phyloP scores from a whole-genome alignment of 2,113 vertebrate species.

The Bos indicus region DNA sequence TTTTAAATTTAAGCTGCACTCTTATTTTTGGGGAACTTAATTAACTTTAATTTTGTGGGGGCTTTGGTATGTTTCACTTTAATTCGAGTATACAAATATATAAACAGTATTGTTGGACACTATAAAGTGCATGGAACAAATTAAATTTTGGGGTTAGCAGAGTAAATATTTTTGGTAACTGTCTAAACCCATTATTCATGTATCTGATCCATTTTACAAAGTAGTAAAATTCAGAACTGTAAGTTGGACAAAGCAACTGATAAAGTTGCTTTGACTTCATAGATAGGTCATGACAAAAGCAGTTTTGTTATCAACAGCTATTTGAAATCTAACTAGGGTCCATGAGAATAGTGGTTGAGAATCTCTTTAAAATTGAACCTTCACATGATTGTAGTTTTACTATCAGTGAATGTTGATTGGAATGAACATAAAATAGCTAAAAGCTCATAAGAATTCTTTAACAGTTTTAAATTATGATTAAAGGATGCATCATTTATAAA shows the following conservation, averaged over 20 bases:
- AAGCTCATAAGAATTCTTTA: background rate
- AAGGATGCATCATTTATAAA: background rate
- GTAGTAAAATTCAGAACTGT: background rate
- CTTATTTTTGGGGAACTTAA: background rate
- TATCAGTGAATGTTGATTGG: background rate
- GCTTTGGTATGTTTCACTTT: background rate
- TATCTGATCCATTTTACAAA: constrained; percentile 25
- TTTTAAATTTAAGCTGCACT: background rate
- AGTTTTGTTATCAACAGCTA: background rate
- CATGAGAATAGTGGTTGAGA: background rate
- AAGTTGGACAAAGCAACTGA: constrained; percentile 35
- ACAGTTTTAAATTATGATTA: background rate
- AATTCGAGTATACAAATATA: background rate
- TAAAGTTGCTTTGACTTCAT: background rate
- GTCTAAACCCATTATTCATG: background rate
- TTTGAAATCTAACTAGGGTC: background rate
- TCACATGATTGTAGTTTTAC: background rate
- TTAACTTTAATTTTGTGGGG: background rate
- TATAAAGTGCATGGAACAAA: background rate
- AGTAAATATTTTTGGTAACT: constrained; percentile 11
- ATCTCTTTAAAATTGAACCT: background rate
- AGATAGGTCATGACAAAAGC: background rate
- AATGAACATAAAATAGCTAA: background rate
- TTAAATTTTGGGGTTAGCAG: constrained; percentile 2
- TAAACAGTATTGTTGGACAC: background rate